Percentiles rank a stretch among this genome's conserved stretches.
These are phyloP conservation scores for Siniperca knerii DNA, from an alignment of 2,113 vertebrate genomes.

Conservation along the genomic window DNA sequence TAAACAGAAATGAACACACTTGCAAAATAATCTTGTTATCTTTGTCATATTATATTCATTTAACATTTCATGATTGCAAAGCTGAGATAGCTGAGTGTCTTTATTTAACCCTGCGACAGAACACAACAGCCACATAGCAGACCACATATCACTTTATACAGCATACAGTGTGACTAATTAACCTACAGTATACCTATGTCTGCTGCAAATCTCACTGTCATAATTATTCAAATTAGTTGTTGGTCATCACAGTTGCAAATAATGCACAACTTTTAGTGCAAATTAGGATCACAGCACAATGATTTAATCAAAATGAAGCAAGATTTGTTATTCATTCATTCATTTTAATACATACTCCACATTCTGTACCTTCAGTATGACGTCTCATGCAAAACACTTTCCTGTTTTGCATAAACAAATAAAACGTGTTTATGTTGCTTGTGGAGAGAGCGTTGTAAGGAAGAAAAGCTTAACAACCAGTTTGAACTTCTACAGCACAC, in stretches of 20 bases:
- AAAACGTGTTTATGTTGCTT: not conserved
- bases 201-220: not conserved
- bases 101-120: conserved; percentile 10
- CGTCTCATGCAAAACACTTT: not conserved
- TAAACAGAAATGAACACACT: not conserved
- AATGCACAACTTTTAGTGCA: not conserved
- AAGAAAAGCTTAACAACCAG: not conserved
- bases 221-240: not conserved
- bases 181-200: not conserved
- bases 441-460: not conserved
- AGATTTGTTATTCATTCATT: not conserved
- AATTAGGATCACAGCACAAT: not conserved
- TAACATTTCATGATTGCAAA: not conserved
- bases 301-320: not conserved
- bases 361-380: not conserved
- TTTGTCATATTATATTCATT: not conserved
- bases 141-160: not conserved
- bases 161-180: conserved; percentile 1
- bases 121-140: not conserved
- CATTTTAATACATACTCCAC: not conserved
- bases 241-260: not conserved
- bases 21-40: not conserved
- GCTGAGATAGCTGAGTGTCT: not conserved
- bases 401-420: not conserved
- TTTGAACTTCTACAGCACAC: not conserved